phyloP scores from a whole-genome alignment of 2,113 vertebrate genomes.

The Phoxinus phoxinus region DNA sequence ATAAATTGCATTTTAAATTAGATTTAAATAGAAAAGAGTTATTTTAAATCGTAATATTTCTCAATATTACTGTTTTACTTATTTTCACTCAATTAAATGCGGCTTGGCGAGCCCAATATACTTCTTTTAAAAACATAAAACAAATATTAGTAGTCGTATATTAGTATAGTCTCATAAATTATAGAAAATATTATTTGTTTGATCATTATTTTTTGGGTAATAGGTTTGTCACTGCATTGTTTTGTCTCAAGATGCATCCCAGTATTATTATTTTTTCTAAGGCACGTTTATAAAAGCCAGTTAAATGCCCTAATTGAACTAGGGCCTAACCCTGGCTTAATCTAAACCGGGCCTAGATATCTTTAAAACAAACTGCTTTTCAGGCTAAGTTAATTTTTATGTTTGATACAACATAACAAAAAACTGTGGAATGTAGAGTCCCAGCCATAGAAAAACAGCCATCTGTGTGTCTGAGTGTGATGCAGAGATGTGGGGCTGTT shows the following conservation, averaged over 20 bases:
- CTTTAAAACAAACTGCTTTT: background rate
- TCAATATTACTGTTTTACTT: background rate
- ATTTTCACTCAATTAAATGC: background rate
- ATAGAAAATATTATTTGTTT: background rate
- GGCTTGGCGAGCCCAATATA: background rate
- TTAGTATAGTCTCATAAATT: background rate
- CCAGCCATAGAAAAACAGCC: background rate
- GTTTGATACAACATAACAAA: background rate
- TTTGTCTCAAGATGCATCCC: no score
- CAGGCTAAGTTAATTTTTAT: background rate
- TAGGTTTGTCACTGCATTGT: no score
- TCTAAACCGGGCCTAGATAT: background rate
- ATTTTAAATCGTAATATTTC: no score
- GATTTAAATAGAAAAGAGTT: background rate
- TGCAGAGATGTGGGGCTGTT: constrained; percentile 18
- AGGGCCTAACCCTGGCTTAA: no score
- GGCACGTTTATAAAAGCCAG: no score
- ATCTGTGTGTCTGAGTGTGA: constrained; percentile 14
- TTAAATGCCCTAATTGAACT: no score
- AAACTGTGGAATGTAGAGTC: background rate
- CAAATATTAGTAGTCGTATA: background rate
- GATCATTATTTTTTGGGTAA: background rate
- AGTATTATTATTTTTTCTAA: no score
- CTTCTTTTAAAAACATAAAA: background rate
- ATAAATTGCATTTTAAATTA: background rate